These are phyloP conservation scores for Agriotes lineatus DNA, from an alignment of 2,888 invertebrate genomes.

Conservation along the genomic window DNA sequence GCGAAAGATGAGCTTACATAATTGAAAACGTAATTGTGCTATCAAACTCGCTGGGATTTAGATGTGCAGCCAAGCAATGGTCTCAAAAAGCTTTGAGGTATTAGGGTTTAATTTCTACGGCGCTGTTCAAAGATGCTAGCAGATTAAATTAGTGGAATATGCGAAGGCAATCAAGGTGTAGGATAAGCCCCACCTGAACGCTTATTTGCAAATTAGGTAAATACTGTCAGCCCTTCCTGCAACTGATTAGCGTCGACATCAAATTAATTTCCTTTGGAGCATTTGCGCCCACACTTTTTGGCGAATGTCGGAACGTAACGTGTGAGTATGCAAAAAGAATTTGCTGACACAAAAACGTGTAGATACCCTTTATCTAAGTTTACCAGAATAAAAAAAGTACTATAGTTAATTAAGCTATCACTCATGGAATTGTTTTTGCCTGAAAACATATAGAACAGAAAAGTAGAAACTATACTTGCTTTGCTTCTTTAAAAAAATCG, in stretches of 20 bases:
- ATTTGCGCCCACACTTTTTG: slow-evolving; percentile 3
- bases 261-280: slow-evolving; percentile 28
- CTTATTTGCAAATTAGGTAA: slow-evolving; percentile 37
- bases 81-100: slow-evolving; percentile 22
- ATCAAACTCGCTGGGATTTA: slow-evolving; percentile 3
- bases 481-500: too few relatives aligned
- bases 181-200: slow-evolving; percentile 22
- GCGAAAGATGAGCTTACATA: neutral
- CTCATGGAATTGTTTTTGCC: too few relatives aligned
- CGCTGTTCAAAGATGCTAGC: slow-evolving; percentile 12
- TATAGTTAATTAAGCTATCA: too few relatives aligned
- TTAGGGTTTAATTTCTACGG: slow-evolving; percentile 18
- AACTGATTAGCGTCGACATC: slow-evolving; percentile 28
- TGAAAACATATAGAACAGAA: too few relatives aligned
- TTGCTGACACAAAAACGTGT: too few relatives aligned
- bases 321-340: too few relatives aligned
- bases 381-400: too few relatives aligned
- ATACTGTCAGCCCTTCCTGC: slow-evolving; percentile 26
- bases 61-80: slow-evolving; percentile 4
- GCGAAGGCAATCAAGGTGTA: slow-evolving; percentile 30
- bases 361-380: too few relatives aligned
- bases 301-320: too few relatives aligned
- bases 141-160: slow-evolving; percentile 28
- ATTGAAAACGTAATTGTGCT: slow-evolving; percentile 11
- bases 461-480: too few relatives aligned